A percentile compares a stretch with the other conserved stretches of the same genome.
phyloP scores from a whole-genome alignment of 2,888 invertebrate genomes.

The Dichetophora obliterata region DNA sequence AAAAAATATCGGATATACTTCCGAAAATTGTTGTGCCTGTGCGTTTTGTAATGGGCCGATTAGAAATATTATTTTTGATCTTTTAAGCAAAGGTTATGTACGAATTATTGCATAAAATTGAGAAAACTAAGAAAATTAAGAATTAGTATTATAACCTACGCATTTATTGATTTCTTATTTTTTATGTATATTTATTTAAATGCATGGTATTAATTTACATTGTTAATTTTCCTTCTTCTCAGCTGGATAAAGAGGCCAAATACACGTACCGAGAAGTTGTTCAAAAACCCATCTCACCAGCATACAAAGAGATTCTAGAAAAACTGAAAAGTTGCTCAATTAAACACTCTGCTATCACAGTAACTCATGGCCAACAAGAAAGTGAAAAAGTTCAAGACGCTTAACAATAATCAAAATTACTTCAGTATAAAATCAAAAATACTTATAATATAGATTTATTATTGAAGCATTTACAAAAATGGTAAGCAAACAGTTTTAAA shows the following conservation, averaged over 20 bases:
- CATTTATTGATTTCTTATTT: too few relatives aligned
- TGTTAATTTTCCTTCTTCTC: slow-evolving; percentile 25
- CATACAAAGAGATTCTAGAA: slow-evolving; percentile 78
- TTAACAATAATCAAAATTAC: slow-evolving; percentile 11
- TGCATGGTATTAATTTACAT: background rate
- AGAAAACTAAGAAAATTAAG: too few relatives aligned
- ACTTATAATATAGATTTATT: background rate
- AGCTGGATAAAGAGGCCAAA: slow-evolving; percentile 74
- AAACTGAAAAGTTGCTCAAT: slow-evolving; percentile 72
- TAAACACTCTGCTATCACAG: slow-evolving; percentile 62
- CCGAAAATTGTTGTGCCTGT: too few relatives aligned
- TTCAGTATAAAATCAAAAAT: background rate
- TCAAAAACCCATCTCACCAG: slow-evolving; percentile 82
- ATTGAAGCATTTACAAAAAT: background rate
- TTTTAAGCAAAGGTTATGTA: too few relatives aligned
- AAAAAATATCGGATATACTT: too few relatives aligned
- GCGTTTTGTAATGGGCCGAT: too few relatives aligned
- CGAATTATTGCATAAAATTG: too few relatives aligned
- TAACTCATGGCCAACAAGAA: slow-evolving; percentile 55
- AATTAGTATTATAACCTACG: too few relatives aligned
- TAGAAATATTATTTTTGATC: too few relatives aligned
- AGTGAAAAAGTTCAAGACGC: background rate
- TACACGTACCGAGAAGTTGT: slow-evolving; percentile 80
- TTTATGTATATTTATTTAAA: too few relatives aligned
- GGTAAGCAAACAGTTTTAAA: background rate